Conservation (phyloP, 1,140 invertebrate genomes). For the Zelostemma sp. region DNA sequence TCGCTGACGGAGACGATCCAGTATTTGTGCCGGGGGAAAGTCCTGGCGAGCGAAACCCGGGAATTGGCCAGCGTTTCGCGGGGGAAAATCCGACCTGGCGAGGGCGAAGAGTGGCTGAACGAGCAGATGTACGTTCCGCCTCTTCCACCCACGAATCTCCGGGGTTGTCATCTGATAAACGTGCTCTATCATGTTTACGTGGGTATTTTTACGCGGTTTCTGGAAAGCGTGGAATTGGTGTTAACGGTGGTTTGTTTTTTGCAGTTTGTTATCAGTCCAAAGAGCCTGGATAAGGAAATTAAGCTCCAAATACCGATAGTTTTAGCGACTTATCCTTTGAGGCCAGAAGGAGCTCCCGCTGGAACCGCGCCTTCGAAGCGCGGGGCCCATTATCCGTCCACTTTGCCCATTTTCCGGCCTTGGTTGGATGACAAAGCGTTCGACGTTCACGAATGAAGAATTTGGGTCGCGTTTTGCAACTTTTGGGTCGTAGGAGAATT, state of each 20-base stretch:
- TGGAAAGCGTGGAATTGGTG: too few species aligned
- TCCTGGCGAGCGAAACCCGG: conserved; percentile 87
- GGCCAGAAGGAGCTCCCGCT: conserved; percentile 73
- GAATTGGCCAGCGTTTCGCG: conserved; percentile 85
- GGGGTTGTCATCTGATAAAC: conserved; percentile 94
- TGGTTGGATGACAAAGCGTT: conserved; percentile 84
- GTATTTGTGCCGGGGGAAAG: conserved; percentile 88
- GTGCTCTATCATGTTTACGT: conserved; percentile 96
- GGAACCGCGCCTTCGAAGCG: conserved; percentile 77
- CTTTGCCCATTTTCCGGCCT: conserved; percentile 91
- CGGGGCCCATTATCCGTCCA: conserved; percentile 90
- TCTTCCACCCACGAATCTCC: conserved; percentile 93
- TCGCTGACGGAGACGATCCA: conserved; percentile 83
- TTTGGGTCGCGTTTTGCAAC: background rate
- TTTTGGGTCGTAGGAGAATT: background rate
- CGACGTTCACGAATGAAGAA: conserved; percentile 64
- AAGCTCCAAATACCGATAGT: conserved; percentile 94
- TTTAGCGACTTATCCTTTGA: conserved; percentile 92
- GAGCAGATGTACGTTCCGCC: conserved; percentile 95
- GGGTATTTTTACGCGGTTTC: conserved; percentile 69
- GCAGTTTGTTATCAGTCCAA: conserved; percentile 91
- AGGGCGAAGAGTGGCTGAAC: conserved; percentile 88
- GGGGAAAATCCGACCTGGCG: conserved; percentile 86
- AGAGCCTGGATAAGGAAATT: conserved; percentile 91
- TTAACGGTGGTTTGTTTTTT: too few species aligned